phyloP scores from a whole-genome alignment of 2,888 invertebrate species.

The Lymantria monacha region DNA sequence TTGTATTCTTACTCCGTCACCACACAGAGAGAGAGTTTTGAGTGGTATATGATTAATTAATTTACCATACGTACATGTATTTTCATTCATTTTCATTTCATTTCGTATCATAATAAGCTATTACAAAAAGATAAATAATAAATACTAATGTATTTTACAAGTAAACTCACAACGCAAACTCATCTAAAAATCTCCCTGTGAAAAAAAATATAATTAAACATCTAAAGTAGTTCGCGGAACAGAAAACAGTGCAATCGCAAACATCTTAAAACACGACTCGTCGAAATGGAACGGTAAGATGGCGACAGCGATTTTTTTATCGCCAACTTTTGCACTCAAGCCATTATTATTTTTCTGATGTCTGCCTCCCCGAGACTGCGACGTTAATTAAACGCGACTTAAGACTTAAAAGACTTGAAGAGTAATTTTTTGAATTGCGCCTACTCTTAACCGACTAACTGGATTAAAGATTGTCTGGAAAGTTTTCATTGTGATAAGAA shows the following conservation, averaged over 20 bases:
- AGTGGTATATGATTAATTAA: too few relatives aligned
- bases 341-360: conserved; percentile 41
- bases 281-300: conserved; percentile 9
- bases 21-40: too few relatives aligned
- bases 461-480: conserved; percentile 64
- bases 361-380: conserved; percentile 30
- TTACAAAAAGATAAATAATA: too few relatives aligned
- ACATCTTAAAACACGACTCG: conserved; percentile 12
- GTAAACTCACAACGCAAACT: neutral
- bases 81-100: too few relatives aligned
- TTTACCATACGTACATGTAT: too few relatives aligned
- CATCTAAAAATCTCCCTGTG: neutral
- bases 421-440: conserved; percentile 54
- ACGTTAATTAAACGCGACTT: conserved; percentile 68
- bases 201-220: conserved; percentile 5
- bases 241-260: conserved; percentile 10
- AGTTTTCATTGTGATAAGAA: conserved; percentile 47
- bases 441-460: conserved; percentile 47
- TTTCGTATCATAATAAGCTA: too few relatives aligned
- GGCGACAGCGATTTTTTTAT: conserved; percentile 16
- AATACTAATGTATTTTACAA: neutral
- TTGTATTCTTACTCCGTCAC: too few relatives aligned
- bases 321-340: conserved; percentile 30
- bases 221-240: conserved; percentile 5
- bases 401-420: conserved; percentile 66